phyloP scores from a whole-genome alignment of 2,797 vertebrate species.

The Onychomys leucogaster region DNA sequence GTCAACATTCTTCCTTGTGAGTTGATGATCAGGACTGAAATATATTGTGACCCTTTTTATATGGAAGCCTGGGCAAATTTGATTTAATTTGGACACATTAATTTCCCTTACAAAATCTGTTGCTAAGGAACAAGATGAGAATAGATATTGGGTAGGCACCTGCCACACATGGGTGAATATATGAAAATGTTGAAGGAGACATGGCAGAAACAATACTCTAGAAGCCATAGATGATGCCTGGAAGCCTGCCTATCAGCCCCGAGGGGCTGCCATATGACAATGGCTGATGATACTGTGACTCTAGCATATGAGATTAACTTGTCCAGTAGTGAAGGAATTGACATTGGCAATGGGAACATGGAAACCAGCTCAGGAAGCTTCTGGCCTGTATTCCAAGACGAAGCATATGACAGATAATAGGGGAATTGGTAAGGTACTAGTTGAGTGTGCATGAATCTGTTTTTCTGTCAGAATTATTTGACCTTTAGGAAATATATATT shows the following conservation, averaged over 20 bases:
- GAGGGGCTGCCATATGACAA: not conserved
- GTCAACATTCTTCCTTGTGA: not conserved
- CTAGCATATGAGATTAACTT: not conserved
- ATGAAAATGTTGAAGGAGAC: not conserved
- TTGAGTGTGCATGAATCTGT: not conserved
- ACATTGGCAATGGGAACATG: not conserved
- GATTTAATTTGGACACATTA: not conserved
- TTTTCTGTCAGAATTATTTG: not conserved
- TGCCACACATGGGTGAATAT: not conserved
- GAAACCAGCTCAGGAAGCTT: not conserved
- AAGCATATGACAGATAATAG: not conserved
- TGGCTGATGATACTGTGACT: not conserved
- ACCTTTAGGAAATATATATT: constrained; percentile 12
- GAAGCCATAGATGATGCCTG: not conserved
- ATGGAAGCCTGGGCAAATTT: not conserved
- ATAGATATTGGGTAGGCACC: not conserved
- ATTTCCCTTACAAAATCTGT: constrained; percentile 44
- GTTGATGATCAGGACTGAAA: constrained; percentile 6
- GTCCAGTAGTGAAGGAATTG: not conserved
- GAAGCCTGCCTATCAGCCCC: not conserved
- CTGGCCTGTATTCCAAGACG: not conserved
- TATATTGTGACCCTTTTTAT: not conserved
- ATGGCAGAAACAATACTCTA: not conserved
- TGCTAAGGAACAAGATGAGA: not conserved
- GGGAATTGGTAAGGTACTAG: not conserved